Conservation (phyloP, 2,888 invertebrate genomes). For the Tanypteryx hageni region DNA sequence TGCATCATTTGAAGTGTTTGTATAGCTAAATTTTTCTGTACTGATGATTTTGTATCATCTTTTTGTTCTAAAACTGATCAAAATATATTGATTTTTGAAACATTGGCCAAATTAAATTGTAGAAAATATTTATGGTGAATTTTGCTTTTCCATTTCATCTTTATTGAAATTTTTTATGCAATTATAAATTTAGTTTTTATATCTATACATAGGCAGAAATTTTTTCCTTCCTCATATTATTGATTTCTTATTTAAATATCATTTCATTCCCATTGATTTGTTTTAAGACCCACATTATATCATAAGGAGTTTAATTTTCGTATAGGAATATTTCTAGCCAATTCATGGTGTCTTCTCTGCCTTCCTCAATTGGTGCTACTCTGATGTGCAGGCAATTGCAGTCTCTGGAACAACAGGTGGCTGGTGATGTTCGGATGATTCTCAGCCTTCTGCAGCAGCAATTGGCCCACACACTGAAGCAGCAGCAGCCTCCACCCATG, state of each 20-base stretch:
- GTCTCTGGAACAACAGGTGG: constrained; percentile 84
- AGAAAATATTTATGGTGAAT: background rate
- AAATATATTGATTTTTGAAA: background rate
- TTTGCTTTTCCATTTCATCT: background rate
- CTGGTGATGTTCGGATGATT: constrained; percentile 85
- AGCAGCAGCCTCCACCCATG: constrained; percentile 75
- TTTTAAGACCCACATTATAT: background rate
- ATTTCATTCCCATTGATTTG: background rate
- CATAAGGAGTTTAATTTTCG: background rate
- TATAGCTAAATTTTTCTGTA: too few species aligned
- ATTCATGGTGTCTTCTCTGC: background rate
- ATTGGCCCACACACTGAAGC: constrained; percentile 66
- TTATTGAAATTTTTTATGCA: too few species aligned
- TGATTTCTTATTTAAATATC: background rate
- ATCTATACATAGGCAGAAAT: background rate
- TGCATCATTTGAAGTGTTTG: too few species aligned
- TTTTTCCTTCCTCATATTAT: background rate
- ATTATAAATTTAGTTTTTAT: background rate
- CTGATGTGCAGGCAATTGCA: constrained; percentile 77
- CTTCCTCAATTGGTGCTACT: background rate
- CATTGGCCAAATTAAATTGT: background rate
- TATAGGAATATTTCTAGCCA: background rate
- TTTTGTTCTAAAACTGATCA: background rate
- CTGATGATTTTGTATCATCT: background rate
- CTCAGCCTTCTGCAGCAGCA: constrained; percentile 81